Percentiles rank a stretch among this genome's conserved stretches.
Conservation (phyloP, 2,888 invertebrate genomes). For the Gymnoscelis rufifasciata region DNA sequence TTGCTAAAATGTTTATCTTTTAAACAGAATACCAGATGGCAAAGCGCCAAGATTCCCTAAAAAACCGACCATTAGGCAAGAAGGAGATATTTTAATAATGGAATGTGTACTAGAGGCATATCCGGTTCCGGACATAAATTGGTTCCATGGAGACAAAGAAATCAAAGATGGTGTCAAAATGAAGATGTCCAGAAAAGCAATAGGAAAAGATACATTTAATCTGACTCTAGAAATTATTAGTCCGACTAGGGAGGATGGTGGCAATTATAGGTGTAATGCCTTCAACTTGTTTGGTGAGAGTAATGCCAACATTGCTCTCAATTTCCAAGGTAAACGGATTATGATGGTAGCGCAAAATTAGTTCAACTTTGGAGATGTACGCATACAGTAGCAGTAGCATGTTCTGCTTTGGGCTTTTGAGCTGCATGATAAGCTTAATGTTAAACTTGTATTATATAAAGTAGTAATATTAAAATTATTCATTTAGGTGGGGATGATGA, state of each 20-base stretch:
- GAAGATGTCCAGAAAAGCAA: conserved; percentile 93
- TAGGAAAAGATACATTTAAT: conserved; percentile 93
- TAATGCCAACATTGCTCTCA: conserved; percentile 99
- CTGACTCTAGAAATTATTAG: conserved; percentile 96
- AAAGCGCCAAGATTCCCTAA: conserved; percentile 97
- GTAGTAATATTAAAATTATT: conserved; percentile 27
- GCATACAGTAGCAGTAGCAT: conserved; percentile 76
- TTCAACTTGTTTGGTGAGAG: conserved; percentile 99
- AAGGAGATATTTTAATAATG: conserved; percentile 95
- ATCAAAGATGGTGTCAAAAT: conserved; percentile 91
- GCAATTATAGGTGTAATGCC: conserved; percentile 99
- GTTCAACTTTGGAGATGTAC: conserved; percentile 50
- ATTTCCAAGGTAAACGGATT: conserved; percentile 93
- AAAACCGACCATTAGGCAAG: conserved; percentile 97
- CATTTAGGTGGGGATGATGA: conserved; percentile 92
- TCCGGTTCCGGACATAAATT: conserved; percentile 95
- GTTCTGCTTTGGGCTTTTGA: conserved; percentile 62
- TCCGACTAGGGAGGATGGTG: conserved; percentile 97
- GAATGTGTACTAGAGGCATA: conserved; percentile 97
- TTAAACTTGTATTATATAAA: conserved; percentile 10
- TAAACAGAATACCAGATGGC: conserved; percentile 93
- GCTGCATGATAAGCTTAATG: conserved; percentile 55
- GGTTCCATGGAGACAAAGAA: conserved; percentile 94
- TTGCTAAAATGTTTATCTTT: conserved; percentile 56
- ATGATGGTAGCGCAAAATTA: conserved; percentile 30